phyloP scores from a whole-genome alignment of 2,797 vertebrate genomes.

The Eidolon dupreanum region DNA sequence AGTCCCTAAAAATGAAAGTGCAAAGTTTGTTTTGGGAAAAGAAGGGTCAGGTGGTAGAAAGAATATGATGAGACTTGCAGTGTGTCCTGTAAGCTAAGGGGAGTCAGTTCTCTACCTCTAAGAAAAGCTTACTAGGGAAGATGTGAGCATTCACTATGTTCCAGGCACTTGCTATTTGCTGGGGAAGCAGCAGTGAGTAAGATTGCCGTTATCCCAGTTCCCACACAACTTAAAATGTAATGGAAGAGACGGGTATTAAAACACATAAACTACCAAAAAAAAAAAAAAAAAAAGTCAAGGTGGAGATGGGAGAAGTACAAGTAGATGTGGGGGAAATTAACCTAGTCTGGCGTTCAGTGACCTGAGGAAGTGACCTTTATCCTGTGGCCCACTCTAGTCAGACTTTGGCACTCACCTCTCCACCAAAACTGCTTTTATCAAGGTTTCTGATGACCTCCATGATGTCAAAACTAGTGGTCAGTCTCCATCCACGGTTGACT shows the following conservation, averaged over 20 bases:
- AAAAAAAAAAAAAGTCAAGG: not conserved
- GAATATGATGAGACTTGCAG: not conserved
- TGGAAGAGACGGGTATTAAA: not conserved
- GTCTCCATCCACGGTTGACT: not conserved
- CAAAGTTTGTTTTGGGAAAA: constrained; percentile 11
- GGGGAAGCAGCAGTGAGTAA: not conserved
- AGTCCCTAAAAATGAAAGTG: not conserved
- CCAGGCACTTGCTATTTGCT: not conserved
- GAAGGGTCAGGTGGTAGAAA: not conserved
- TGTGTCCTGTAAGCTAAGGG: not conserved
- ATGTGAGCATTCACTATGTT: not conserved
- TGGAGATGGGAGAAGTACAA: not conserved
- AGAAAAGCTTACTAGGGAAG: constrained; percentile 5
- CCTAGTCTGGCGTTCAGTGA: not conserved
- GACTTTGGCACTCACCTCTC: not conserved
- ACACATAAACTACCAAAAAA: not conserved
- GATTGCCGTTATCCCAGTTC: not conserved
- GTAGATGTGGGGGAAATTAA: not conserved
- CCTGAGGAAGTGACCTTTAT: not conserved
- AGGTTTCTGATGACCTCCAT: not conserved
- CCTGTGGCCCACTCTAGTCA: not conserved
- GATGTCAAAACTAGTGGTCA: not conserved
- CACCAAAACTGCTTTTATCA: not conserved
- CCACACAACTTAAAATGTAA: not conserved
- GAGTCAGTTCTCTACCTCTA: not conserved